These are phyloP conservation scores for Ormyrus thymus DNA, from an alignment of 2,888 invertebrate genomes.

Conservation along the genomic window DNA sequence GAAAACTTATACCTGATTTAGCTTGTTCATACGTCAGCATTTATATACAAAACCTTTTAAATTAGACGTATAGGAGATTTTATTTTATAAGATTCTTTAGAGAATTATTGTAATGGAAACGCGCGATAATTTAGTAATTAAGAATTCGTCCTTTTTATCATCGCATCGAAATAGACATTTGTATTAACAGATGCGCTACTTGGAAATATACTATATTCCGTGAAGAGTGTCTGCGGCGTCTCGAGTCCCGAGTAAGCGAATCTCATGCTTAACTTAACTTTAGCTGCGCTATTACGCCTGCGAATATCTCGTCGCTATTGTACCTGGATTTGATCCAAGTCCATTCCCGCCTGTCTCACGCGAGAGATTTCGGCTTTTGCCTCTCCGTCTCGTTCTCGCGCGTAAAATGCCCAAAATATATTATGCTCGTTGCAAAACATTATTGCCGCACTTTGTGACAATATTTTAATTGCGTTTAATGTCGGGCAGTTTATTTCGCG, in stretches of 20 bases:
- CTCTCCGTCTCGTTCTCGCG: conserved; percentile 17
- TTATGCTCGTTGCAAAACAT: conserved; percentile 52
- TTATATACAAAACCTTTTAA: too few relatives aligned
- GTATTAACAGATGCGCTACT: conserved; percentile 53
- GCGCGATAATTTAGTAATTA: too few relatives aligned
- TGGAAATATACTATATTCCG: conserved; percentile 51
- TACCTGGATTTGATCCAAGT: conserved; percentile 59
- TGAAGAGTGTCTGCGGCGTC: conserved; percentile 12
- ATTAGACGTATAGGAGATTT: too few relatives aligned
- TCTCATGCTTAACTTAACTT: conserved; percentile 56
- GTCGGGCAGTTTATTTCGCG: not conserved
- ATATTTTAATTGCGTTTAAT: conserved; percentile 51
- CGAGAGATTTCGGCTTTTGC: conserved; percentile 35
- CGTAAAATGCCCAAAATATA: conserved; percentile 46
- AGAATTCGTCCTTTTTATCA: too few relatives aligned
- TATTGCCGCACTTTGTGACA: conserved; percentile 44
- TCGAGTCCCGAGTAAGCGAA: conserved; percentile 51
- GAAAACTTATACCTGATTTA: too few relatives aligned
- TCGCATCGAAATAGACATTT: conserved; percentile 17
- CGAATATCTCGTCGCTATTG: conserved; percentile 54
- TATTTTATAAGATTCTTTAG: too few relatives aligned
- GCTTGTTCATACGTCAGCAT: too few relatives aligned
- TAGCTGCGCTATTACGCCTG: conserved; percentile 57
- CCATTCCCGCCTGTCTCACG: conserved; percentile 46
- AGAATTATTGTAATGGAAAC: too few relatives aligned